Evolutionary conservation across 2,113 vertebrate species (phyloP), one percentile per base, ranked within the genome.

Genomic region (Neolamprologus sp.): DNA sequence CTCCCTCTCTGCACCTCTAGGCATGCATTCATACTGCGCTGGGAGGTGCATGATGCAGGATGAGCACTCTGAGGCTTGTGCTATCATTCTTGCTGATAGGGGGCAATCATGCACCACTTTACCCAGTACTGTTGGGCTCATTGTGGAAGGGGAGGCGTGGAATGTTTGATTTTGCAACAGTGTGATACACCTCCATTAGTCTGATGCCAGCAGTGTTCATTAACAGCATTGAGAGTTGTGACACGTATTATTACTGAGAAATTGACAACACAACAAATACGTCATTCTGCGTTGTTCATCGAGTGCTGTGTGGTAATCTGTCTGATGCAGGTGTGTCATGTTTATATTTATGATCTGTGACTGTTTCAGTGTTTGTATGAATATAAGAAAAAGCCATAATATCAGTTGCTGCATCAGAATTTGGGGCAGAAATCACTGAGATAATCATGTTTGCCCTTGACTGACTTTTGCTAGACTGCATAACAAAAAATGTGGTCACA

Each of bases 101-200:
- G 92, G 92, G 91, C 88, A 31, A 83, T 91, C 91, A 93, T 87
- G 95, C 92, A 92, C 92, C 91, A 90, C 87, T 89, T 85, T 92
- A 94, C 91, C 88, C 94, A 94, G 93, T 94, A 86, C 94, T 94
- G 94, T 93, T 21, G 94, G 91, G 93, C 89, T 94, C 89, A 85
- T 63, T 85, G 82, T 21, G 14, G 82, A 88, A 71, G 81, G 42
- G 85, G 80, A 80, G 23, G 60, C 1, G 80, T 82, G 87, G 63
- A 63, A 54, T 91, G 71, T 90, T 85, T 83, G 31, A 78, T 89
- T 88, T 84, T 42, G 47, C 75, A 90, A 81, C 35, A 42, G 26
- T 68, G 53, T 92, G 94, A 40, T 92, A 87, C 89, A 91, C 91
- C 91, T 92, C 85, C 79, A 81, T 95, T 92, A 94, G 86, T 60